A percentile compares a stretch with the other conserved stretches of the same genome.
Conservation (phyloP, 2,797 vertebrate species). For the Pseudocheirus occidentalis region DNA sequence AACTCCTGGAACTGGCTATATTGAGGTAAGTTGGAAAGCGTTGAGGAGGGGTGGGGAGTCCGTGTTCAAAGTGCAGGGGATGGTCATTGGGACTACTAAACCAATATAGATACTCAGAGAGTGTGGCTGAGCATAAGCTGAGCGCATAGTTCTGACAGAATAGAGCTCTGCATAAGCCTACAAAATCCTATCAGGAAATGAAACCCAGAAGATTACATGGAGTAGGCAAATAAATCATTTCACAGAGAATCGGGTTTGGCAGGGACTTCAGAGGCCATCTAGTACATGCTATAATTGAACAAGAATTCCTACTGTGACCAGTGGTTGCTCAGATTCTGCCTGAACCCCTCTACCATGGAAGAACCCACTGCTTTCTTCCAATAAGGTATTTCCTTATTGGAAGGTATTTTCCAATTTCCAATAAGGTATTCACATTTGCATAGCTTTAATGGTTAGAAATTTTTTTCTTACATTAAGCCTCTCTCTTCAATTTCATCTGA, state of each 20-base stretch:
- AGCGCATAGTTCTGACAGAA: background rate
- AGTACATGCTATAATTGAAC: background rate
- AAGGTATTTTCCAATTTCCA: too few species aligned
- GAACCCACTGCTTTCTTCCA: background rate
- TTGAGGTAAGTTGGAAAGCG: background rate
- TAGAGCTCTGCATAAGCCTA: background rate
- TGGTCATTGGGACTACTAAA: background rate
- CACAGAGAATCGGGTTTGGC: background rate
- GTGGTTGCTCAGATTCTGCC: background rate
- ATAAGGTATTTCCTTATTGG: too few species aligned
- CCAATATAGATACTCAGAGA: background rate
- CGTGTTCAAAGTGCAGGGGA: background rate
- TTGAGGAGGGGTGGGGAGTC: background rate
- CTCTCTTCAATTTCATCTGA: background rate
- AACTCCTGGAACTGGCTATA: background rate
- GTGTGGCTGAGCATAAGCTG: background rate
- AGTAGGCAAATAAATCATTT: constrained; percentile 1
- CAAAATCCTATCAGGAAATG: background rate
- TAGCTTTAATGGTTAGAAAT: background rate
- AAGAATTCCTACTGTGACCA: background rate
- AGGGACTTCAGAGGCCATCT: background rate
- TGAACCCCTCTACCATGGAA: background rate
- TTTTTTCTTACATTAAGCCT: background rate
- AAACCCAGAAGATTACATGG: background rate
- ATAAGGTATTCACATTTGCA: too few species aligned